These are phyloP conservation scores for Lithobates sylvaticus DNA, from an alignment of 2,797 vertebrate genomes.

Conservation along the genomic window DNA sequence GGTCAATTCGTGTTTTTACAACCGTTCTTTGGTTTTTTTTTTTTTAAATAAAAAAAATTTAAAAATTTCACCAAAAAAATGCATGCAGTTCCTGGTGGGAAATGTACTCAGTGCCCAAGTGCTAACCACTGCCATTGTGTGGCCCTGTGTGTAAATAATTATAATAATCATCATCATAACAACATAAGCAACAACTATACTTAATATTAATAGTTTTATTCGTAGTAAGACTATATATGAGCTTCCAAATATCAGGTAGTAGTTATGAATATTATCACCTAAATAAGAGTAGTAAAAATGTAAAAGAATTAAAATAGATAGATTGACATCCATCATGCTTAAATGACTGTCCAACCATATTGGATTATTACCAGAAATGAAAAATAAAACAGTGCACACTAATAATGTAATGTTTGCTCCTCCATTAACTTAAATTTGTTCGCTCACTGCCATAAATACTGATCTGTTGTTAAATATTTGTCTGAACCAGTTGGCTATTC, in stretches of 20 bases:
- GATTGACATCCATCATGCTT: neutral
- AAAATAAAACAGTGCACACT: conserved; percentile 33
- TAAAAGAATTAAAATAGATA: neutral
- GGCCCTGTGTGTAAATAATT: no score
- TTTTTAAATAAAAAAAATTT: no score
- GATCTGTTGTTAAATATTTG: conserved; percentile 87
- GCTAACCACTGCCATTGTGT: no score
- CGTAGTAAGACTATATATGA: no score
- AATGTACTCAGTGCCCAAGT: no score
- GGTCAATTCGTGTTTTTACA: no score
- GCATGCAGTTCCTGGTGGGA: no score
- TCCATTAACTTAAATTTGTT: conserved; percentile 68
- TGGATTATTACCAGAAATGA: conserved; percentile 20
- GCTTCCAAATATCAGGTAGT: neutral
- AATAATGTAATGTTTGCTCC: conserved; percentile 53
- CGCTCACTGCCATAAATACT: conserved; percentile 81
- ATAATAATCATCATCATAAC: no score
- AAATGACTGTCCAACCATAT: conserved; percentile 17
- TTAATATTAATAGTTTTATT: neutral
- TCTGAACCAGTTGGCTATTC: conserved; percentile 83
- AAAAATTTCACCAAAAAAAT: no score
- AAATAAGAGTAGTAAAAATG: neutral
- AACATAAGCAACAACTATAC: neutral
- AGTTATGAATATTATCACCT: neutral
- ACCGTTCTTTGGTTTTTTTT: no score